A percentile compares a stretch with the other conserved stretches of the same genome.
Conservation (phyloP, 2,113 vertebrate species). For the Paracanthobrama guichenoti region DNA sequence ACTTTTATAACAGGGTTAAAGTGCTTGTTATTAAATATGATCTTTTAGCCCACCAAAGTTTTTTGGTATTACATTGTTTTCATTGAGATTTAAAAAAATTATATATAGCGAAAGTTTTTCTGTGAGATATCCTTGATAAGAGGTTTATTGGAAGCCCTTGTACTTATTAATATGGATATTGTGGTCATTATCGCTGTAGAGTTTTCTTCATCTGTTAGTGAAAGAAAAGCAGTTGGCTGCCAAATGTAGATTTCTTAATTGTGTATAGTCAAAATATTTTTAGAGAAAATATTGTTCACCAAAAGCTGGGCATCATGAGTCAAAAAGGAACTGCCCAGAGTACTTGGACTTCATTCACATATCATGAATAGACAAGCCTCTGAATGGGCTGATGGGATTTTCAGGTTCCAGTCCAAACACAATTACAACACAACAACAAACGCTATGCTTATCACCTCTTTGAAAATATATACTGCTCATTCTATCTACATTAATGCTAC, state of each 20-base stretch:
- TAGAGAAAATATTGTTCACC: constrained; percentile 40
- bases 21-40: constrained; percentile 48
- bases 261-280: constrained; percentile 39
- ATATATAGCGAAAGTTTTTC: neutral
- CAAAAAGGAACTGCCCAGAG: neutral
- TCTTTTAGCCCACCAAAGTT: constrained; percentile 41
- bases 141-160: constrained; percentile 22
- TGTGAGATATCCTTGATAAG: constrained; percentile 25
- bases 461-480: constrained; percentile 26
- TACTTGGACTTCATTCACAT: neutral
- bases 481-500: constrained; percentile 33
- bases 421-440: neutral
- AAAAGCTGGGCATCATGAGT: constrained; percentile 24
- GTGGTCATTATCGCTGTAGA: constrained; percentile 27
- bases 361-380: constrained; percentile 1
- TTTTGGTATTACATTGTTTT: constrained; percentile 45
- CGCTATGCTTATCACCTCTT: neutral
- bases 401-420: neutral
- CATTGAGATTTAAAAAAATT: neutral
- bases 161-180: constrained; percentile 44
- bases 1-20: constrained; percentile 48
- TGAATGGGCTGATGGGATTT: neutral
- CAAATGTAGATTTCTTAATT: constrained; percentile 41
- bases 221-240: constrained; percentile 41
- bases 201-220: constrained; percentile 8